These are phyloP conservation scores for Varroa destructor DNA, from an alignment of 1,140 invertebrate genomes.

Conservation along the genomic window DNA sequence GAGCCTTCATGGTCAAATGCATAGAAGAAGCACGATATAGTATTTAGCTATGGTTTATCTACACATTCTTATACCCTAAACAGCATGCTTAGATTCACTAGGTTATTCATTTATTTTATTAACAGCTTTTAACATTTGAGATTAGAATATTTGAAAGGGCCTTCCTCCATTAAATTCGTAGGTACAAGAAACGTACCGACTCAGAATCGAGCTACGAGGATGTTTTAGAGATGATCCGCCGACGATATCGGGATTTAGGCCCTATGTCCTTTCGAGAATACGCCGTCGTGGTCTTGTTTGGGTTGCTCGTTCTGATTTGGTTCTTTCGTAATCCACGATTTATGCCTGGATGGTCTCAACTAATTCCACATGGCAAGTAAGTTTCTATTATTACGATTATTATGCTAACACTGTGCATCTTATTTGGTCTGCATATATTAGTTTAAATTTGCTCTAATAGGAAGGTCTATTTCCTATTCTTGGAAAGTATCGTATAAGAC, in stretches of 20 bases:
- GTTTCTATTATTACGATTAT: not conserved
- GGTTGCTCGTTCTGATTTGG: conserved; percentile 65
- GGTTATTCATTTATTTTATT: too few relatives aligned
- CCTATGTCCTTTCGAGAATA: conserved; percentile 65
- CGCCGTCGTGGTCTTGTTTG: conserved; percentile 59
- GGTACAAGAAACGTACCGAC: not conserved
- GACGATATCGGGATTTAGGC: conserved; percentile 60
- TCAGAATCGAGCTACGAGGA: not conserved
- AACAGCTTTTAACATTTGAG: too few relatives aligned
- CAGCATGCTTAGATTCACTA: too few relatives aligned
- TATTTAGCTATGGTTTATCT: too few relatives aligned
- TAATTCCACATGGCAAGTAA: conserved; percentile 1
- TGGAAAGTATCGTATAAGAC: conserved; percentile 44
- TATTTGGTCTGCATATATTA: not conserved
- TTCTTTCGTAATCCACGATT: conserved; percentile 74
- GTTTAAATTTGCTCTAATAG: not conserved
- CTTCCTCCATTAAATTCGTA: not conserved
- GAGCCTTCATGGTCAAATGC: too few relatives aligned
- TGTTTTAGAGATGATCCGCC: conserved; percentile 43
- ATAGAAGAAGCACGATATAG: too few relatives aligned
- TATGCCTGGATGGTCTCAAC: conserved; percentile 55
- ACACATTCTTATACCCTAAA: too few relatives aligned
- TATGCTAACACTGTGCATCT: not conserved
- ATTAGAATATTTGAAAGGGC: too few relatives aligned
- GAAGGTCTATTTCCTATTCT: not conserved